Evolutionary conservation across 2,888 invertebrate genomes (phyloP), one percentile per base, ranked within the genome.

Genomic region (Synanthedon myopaeformis): DNA sequence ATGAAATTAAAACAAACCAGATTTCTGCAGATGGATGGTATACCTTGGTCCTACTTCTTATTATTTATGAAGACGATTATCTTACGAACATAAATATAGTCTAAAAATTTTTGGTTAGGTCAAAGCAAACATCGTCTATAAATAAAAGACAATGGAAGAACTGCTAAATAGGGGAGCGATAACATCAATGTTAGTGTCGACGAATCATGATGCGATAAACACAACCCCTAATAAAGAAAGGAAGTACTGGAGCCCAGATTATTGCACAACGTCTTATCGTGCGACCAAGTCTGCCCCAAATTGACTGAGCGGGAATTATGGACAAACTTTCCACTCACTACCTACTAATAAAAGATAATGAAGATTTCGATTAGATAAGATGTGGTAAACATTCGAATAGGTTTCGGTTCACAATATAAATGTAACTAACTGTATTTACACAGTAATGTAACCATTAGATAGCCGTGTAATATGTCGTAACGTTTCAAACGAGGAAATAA

Each of bases 271-370:
- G 70, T 67, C 81, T 85, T 86, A 86, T 87, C 84, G 70, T 69
- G 66, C 66, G 69, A 74, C 74, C 78, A 70, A 74, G 76, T 70
- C 69, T 65, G 67, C 78, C 80, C 83, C 76, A 80, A 85, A 85
- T 85, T 80, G 79, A 79, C 74, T 70, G 72, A 77, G 79, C 71
- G 70, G 80, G 77, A 86, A 79, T 82, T 86, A 85, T 87, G 79
- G 82, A 67, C 66, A 60, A 87, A 86, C 74, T 85, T 85, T 79
- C 75, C 74, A 74, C 72, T 69, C 59, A 64, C 70, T 64, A 69
- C 72, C 70, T 64, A 69, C 72, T 70, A 76, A 82, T 79, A 79
- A 79, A 79, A 80, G 79, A 81, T 84, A 82, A 84, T 82, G 79
- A 78, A 76, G 74, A 78, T 78, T 65, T 66, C 67, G 81, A 79